Evolutionary conservation across 2,797 vertebrate genomes (phyloP), one percentile per base, ranked within the genome.

Genomic region (Nothura maculosa): DNA sequence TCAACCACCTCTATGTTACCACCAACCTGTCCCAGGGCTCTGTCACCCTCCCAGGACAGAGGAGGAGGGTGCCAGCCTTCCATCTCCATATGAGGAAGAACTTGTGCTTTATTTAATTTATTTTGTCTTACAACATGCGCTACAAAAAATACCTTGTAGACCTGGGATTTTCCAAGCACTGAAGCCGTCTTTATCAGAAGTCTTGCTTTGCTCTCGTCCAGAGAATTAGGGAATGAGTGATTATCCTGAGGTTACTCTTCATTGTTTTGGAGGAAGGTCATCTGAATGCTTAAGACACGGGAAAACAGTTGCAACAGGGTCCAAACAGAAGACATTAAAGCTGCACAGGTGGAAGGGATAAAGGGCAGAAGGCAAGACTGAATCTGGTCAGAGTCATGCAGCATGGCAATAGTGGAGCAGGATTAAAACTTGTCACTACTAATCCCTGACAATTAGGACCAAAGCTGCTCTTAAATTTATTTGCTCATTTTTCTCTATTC

Each of bases 311-410:
- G 5, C 15, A 11, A 6, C 58, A 10, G 36, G 58, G 14, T 75
- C 9, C 0, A 0, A 57, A 22, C 5, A 3, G 19, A 36, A 76
- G 12, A 40, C n/a, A 30, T 3, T 60, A 11, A 89, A 70, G 6
- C 55, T 75, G 48, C 16, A 52, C 6, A 24, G 9, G 2, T 38
- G 18, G 68, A 81, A 75, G 11, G 6, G 5, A 34, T 32, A 76
- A 82, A 72, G 58, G 34, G 27, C 5, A 75, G 30, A 72, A 75
- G 6, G 18, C 19, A 76, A 89, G 89, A 40, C 14, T 30, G 6
- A 34, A 3, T 76, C 2, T 25, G 2, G 47, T 67, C 19, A 57
- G 60, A 69, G 25, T 67, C 12, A 30, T 3, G 18, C 28, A 79
- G 20, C 12, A 74, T 7, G 12, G 10, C 30, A 18, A 9, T 64